Evolutionary conservation across 2,797 vertebrate genomes (phyloP).

Genomic region (Tadarida brasiliensis): DNA sequence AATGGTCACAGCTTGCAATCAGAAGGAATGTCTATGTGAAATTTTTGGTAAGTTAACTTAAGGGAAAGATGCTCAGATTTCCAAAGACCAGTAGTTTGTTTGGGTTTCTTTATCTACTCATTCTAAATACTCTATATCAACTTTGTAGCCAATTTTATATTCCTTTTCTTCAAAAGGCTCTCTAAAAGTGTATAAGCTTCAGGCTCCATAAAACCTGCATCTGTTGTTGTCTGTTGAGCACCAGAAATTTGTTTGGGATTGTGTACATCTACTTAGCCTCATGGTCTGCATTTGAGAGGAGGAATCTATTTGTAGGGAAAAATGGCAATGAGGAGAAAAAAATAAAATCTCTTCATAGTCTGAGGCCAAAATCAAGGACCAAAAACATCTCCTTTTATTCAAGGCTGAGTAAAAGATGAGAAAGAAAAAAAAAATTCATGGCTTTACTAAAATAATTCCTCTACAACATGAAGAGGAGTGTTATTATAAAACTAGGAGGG

Average conservation of each 20-base stretch:
- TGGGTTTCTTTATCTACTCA: neutral
- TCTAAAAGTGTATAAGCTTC: neutral
- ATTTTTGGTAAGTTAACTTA: neutral
- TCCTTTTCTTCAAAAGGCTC: neutral
- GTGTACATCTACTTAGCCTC: neutral
- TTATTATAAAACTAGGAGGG: neutral
- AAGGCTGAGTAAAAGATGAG: neutral
- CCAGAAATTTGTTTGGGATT: neutral
- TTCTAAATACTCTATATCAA: neutral
- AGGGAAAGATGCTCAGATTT: neutral
- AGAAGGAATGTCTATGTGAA: neutral
- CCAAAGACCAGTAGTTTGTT: neutral
- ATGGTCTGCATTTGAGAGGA: neutral
- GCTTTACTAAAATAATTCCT: neutral
- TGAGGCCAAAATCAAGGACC: neutral
- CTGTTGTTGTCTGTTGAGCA: neutral
- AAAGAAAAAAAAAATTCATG: neutral
- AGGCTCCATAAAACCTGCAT: neutral
- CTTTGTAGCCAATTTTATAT: neutral
- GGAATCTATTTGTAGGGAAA: neutral
- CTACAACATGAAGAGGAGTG: neutral
- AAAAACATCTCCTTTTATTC: neutral
- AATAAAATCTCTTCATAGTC: neutral
- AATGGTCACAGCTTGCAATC: neutral
- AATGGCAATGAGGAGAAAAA: neutral